These are phyloP conservation scores for Drosophila parthenogenetica DNA, from an alignment of 2,888 invertebrate genomes.

Conservation along the genomic window DNA sequence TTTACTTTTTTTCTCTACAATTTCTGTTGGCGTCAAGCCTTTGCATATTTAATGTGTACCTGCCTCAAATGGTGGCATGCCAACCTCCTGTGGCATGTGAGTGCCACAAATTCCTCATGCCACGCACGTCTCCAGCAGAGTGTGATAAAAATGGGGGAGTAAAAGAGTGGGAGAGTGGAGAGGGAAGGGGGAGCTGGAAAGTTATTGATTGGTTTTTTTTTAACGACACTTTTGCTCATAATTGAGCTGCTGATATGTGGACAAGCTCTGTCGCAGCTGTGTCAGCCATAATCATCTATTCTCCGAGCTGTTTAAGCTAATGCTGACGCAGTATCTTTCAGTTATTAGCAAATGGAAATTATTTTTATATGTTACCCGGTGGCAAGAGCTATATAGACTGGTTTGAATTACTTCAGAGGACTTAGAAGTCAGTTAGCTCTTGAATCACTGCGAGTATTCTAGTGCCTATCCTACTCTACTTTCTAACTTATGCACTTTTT, in stretches of 20 bases:
- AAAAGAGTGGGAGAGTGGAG: background rate
- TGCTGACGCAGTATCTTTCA: background rate
- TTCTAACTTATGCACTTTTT: too few species aligned
- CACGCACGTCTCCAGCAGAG: slow-evolving; percentile 41
- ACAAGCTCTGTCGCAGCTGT: slow-evolving; percentile 32
- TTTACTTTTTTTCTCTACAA: background rate
- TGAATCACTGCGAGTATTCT: too few species aligned
- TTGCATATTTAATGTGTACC: slow-evolving; percentile 43
- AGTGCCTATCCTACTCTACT: too few species aligned
- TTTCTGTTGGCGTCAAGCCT: slow-evolving; percentile 6
- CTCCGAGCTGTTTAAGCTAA: slow-evolving; percentile 3
- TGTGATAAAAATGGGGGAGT: slow-evolving; percentile 20
- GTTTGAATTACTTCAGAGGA: too few species aligned
- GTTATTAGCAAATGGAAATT: slow-evolving; percentile 1
- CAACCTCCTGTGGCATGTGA: slow-evolving; percentile 9
- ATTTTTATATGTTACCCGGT: background rate
- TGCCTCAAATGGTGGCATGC: slow-evolving; percentile 9
- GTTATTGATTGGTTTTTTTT: slow-evolving; percentile 67
- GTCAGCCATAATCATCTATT: slow-evolving; percentile 19
- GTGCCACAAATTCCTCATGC: slow-evolving; percentile 50
- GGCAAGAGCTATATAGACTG: too few species aligned
- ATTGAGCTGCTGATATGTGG: slow-evolving; percentile 54
- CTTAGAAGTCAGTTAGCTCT: too few species aligned
- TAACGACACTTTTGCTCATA: slow-evolving; percentile 68
- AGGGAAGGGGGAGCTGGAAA: background rate